These are phyloP conservation scores for Margaritifera margaritifera DNA, from an alignment of 2,888 invertebrate species.

Conservation along the genomic window DNA sequence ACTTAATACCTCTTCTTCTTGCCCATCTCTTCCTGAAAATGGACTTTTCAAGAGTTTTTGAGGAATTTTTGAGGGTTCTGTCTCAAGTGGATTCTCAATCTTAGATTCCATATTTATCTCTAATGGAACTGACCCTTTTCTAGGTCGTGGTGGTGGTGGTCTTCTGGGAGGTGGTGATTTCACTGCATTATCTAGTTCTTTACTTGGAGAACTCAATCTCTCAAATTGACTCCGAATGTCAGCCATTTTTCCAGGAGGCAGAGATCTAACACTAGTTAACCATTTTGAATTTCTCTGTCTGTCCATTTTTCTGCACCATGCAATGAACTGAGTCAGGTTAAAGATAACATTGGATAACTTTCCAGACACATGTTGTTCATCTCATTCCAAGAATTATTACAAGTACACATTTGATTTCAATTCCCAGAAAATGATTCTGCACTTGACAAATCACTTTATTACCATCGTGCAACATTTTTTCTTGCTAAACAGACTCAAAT, in stretches of 20 bases:
- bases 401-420: no score
- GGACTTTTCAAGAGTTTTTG: no score
- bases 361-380: no score
- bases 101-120: no score
- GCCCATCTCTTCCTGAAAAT: no score
- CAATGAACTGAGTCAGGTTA: not conserved
- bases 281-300: conserved; percentile 1
- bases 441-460: not conserved
- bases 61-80: no score
- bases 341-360: no score
- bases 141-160: conserved; percentile 3
- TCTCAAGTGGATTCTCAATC: no score
- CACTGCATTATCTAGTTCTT: not conserved
- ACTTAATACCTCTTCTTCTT: no score
- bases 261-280: conserved; percentile 45
- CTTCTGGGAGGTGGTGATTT: conserved; percentile 7
- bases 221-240: conserved; percentile 53
- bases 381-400: no score
- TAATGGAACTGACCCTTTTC: not conserved
- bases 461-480: no score
- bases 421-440: not conserved
- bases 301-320: conserved; percentile 5
- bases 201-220: not conserved
- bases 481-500: no score
- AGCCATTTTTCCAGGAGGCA: conserved; percentile 54